These are phyloP conservation scores for Spermophilus dauricus DNA, from an alignment of 2,113 vertebrate species.

Conservation along the genomic window DNA sequence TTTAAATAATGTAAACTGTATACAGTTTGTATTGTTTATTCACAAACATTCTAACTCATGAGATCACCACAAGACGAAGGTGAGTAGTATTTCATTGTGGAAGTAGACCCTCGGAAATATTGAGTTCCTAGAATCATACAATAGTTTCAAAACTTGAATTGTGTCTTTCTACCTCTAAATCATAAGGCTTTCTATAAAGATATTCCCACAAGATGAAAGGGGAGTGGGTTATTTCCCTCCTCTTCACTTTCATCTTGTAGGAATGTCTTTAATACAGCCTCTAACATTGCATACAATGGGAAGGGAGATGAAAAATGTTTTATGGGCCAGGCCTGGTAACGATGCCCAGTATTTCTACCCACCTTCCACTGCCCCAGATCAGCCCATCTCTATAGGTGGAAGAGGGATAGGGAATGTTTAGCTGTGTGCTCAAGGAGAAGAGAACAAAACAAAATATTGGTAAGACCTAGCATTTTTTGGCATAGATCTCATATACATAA, in stretches of 20 bases:
- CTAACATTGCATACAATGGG: not conserved
- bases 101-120: not conserved
- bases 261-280: slow-evolving; percentile 1
- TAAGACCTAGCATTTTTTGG: not conserved
- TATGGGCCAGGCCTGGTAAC: not conserved
- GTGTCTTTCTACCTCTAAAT: not conserved
- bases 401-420: not conserved
- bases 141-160: slow-evolving; percentile 6
- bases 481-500: not conserved
- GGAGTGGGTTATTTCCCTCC: too few species aligned
- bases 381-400: not conserved
- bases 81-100: not conserved
- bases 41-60: not conserved
- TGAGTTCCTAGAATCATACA: not conserved
- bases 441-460: not conserved
- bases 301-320: not conserved
- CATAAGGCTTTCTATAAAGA: not conserved
- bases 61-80: not conserved
- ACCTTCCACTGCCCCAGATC: not conserved
- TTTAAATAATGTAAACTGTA: not conserved
- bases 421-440: not conserved
- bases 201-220: too few species aligned
- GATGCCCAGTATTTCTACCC: not conserved
- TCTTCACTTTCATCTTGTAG: not conserved
- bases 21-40: not conserved